Conservation (phyloP, 2,888 invertebrate genomes). For the Harpagoxenus sublaevis region DNA sequence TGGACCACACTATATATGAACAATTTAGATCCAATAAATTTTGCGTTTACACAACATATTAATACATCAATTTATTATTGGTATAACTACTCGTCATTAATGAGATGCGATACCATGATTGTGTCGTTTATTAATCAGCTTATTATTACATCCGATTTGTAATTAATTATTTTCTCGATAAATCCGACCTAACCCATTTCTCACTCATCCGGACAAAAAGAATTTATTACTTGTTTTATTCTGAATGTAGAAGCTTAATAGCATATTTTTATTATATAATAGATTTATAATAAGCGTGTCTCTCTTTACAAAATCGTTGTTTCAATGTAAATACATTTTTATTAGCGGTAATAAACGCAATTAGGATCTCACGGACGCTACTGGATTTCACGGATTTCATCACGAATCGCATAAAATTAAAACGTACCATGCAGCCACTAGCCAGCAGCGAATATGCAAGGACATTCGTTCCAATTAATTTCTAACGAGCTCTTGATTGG, state of each 20-base stretch:
- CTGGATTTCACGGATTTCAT: constrained; percentile 61
- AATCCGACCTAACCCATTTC: constrained; percentile 2
- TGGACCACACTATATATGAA: neutral
- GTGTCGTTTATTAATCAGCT: constrained; percentile 45
- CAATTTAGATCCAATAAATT: constrained; percentile 25
- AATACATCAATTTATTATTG: constrained; percentile 37
- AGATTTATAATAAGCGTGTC: neutral
- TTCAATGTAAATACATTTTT: constrained; percentile 49
- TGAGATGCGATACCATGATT: constrained; percentile 44
- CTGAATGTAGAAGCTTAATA: neutral
- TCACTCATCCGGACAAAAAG: neutral
- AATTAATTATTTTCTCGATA: constrained; percentile 40
- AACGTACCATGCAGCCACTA: constrained; percentile 41
- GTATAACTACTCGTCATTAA: constrained; percentile 31
- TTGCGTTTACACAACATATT: constrained; percentile 16
- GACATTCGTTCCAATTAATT: constrained; percentile 71
- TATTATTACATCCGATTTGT: constrained; percentile 39
- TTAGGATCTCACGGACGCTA: constrained; percentile 45
- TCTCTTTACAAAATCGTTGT: constrained; percentile 32
- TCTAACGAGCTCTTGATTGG: constrained; percentile 68
- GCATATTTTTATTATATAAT: neutral
- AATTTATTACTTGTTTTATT: neutral
- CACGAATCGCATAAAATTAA: constrained; percentile 66
- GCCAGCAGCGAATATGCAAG: constrained; percentile 43
- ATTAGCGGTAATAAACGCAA: constrained; percentile 62